phyloP scores from a whole-genome alignment of 2,113 vertebrate species.

The Cichladusa arquata region DNA sequence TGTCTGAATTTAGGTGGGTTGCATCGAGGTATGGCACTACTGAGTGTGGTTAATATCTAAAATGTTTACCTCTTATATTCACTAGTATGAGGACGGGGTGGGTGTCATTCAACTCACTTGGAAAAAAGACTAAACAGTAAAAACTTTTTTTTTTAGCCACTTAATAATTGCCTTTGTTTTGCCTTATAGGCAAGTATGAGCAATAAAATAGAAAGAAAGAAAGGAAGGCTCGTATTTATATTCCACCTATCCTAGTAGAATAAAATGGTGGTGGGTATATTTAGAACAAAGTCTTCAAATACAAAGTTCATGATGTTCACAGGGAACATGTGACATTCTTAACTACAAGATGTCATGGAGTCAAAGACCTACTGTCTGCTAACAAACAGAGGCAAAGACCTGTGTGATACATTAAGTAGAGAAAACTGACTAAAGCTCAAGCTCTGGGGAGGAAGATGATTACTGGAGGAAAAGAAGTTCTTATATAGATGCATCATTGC shows the following conservation, averaged over 20 bases:
- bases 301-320: not conserved
- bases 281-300: not conserved
- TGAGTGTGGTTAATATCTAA: not conserved
- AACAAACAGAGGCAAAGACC: not conserved
- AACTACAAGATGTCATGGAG: not conserved
- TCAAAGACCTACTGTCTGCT: not conserved
- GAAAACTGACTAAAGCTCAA: not conserved
- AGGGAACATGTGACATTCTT: not conserved
- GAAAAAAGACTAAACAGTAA: not conserved
- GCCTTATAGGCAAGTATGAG: not conserved
- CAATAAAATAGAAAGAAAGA: not conserved
- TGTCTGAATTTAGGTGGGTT: not conserved
- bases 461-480: not conserved
- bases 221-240: not conserved
- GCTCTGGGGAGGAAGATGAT: not conserved
- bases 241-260: not conserved
- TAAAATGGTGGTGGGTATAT: not conserved
- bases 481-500: not conserved
- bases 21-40: not conserved
- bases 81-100: not conserved
- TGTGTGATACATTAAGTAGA: not conserved
- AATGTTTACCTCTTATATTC: not conserved
- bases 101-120: not conserved
- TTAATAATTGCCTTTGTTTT: not conserved
- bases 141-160: not conserved